Conservation (phyloP, 2,797 vertebrate species). For the Moxostoma hubbsi region DNA sequence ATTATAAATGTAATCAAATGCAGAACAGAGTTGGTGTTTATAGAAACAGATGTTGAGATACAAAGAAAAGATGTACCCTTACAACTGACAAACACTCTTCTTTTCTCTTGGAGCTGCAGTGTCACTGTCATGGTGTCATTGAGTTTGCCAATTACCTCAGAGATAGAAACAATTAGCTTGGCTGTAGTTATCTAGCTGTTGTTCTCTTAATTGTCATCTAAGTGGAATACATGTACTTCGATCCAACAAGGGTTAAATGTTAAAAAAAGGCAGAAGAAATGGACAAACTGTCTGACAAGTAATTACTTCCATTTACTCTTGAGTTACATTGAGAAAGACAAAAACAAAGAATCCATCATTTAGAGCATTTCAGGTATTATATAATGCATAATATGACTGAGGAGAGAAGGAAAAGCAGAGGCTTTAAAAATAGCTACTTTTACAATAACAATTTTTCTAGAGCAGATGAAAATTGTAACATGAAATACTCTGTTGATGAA, state of each 20-base stretch:
- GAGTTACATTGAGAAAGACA: not conserved
- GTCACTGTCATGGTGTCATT: conserved; percentile 44
- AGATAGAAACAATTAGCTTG: conserved; percentile 76
- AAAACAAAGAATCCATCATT: conserved; percentile 10
- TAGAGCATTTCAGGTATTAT: not conserved
- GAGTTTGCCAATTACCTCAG: conserved; percentile 70
- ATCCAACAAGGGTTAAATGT: conserved; percentile 56
- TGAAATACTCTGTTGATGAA: not conserved
- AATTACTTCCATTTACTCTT: conserved; percentile 28
- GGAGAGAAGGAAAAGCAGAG: conserved; percentile 10
- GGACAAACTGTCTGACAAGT: conserved; percentile 33
- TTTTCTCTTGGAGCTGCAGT: conserved; percentile 22
- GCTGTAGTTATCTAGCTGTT: conserved; percentile 63
- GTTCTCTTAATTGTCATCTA: conserved; percentile 43
- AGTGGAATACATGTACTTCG: conserved; percentile 31
- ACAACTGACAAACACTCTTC: conserved; percentile 6
- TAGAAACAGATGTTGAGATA: conserved; percentile 12
- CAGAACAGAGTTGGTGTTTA: conserved; percentile 22
- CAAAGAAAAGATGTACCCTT: not conserved
- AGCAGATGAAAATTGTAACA: not conserved
- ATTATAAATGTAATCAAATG: conserved; percentile 8
- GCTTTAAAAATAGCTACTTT: conserved; percentile 13
- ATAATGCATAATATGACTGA: conserved; percentile 28
- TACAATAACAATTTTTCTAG: not conserved
- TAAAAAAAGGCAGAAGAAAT: conserved; percentile 52